phyloP scores from a whole-genome alignment of 1,140 invertebrate species.

The Leptonema lineaticorne region DNA sequence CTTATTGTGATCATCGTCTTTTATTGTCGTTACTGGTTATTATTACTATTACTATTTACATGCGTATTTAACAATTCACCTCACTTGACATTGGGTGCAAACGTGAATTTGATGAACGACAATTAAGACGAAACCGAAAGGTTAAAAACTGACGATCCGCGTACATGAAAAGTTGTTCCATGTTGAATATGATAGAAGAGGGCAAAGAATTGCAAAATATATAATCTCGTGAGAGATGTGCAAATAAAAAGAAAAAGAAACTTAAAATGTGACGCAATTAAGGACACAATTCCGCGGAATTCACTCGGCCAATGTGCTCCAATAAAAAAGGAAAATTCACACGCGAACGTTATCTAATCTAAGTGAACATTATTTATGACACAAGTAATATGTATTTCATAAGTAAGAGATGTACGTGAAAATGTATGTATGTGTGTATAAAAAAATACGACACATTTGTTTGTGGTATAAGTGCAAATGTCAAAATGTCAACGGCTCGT shows the following conservation, averaged over 20 bases:
- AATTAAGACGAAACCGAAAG: constrained; percentile 9
- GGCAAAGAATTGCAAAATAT: no score
- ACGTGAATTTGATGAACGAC: constrained; percentile 6
- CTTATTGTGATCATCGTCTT: no score
- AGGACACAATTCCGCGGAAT: not conserved
- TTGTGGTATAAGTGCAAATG: constrained; percentile 11
- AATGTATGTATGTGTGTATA: not conserved
- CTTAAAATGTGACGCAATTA: not conserved
- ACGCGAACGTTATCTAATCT: not conserved
- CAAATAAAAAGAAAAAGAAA: not conserved
- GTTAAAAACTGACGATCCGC: not conserved
- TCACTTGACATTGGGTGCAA: constrained; percentile 15
- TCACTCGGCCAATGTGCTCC: not conserved
- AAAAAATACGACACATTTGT: not conserved
- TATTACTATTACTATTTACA: not conserved
- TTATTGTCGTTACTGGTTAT: no score
- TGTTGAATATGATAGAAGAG: no score
- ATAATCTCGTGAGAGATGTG: no score
- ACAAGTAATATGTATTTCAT: not conserved
- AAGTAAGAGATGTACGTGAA: not conserved
- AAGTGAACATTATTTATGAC: not conserved
- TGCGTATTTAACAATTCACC: constrained; percentile 20
- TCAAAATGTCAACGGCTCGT: constrained; percentile 8
- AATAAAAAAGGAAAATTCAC: not conserved
- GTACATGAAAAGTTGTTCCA: no score